Evolutionary conservation across 35 echinoderm and acorn worm species (phyloP).

Genomic region (Nesometra sesokonis): DNA sequence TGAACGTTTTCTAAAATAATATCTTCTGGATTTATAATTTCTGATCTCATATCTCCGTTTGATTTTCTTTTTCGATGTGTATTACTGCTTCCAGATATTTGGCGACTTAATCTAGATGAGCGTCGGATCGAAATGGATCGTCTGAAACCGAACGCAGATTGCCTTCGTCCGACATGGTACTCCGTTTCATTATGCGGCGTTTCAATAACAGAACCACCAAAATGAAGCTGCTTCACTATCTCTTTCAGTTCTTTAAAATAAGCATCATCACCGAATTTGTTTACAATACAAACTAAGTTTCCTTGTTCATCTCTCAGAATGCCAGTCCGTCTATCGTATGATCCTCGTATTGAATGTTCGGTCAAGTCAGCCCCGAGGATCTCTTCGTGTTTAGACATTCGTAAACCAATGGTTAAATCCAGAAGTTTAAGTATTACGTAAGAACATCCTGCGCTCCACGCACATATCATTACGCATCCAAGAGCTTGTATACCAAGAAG

Average conservation of each 20-base stretch:
- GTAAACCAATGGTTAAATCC: slow-evolving; percentile 60
- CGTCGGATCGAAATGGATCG: background rate
- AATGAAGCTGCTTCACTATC: background rate
- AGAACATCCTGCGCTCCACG: slow-evolving; percentile 45
- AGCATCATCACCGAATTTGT: slow-evolving; percentile 21
- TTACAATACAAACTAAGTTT: slow-evolving; percentile 20
- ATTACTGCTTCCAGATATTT: background rate
- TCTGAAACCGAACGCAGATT: background rate
- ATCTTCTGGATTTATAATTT: background rate
- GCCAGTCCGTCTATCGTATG: slow-evolving; percentile 49
- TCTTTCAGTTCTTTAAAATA: slow-evolving; percentile 1
- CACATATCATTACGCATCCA: slow-evolving; percentile 29
- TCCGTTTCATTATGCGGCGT: background rate
- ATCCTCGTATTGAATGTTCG: slow-evolving; percentile 72
- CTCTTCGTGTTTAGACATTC: slow-evolving; percentile 82
- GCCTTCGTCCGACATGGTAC: background rate
- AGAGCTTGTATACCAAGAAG: slow-evolving; percentile 64
- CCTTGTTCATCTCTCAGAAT: slow-evolving; percentile 43
- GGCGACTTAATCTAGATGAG: background rate
- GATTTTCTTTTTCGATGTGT: background rate
- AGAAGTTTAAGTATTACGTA: slow-evolving; percentile 44
- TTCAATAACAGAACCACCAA: background rate
- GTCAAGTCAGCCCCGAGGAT: slow-evolving; percentile 82
- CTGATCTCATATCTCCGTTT: background rate
- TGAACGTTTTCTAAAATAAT: background rate